Evolutionary conservation across 2,113 vertebrate genomes (phyloP).

Genomic region (Sorex fumeus): DNA sequence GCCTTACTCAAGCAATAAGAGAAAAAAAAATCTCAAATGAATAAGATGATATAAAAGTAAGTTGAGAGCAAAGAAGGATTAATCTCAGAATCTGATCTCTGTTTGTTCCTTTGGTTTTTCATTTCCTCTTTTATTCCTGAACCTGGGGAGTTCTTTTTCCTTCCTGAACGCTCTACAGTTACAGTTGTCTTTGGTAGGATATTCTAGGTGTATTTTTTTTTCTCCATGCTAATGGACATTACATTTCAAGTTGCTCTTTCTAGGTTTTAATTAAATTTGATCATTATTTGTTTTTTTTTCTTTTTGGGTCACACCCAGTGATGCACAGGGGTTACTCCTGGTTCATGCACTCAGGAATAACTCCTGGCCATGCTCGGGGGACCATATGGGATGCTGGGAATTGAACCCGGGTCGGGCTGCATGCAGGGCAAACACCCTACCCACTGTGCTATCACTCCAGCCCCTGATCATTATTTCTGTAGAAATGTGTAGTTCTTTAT

Average conservation of each 20-base stretch:
- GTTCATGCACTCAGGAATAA: too few species aligned
- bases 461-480: too few species aligned
- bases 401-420: too few species aligned
- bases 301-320: too few species aligned
- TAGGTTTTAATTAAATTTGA: neutral
- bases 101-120: neutral
- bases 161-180: too few species aligned
- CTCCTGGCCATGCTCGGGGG: too few species aligned
- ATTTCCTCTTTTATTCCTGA: neutral
- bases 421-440: too few species aligned
- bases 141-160: neutral
- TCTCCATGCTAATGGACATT: neutral
- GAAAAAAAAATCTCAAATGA: neutral
- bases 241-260: neutral
- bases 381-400: too few species aligned
- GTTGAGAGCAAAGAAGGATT: neutral
- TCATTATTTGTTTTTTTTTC: neutral
- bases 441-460: too few species aligned
- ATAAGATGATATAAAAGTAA: neutral
- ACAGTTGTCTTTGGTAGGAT: too few species aligned
- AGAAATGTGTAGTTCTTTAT: neutral
- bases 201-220: too few species aligned
- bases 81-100: neutral
- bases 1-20: neutral
- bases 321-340: too few species aligned